phyloP scores from a whole-genome alignment of 2,888 invertebrate genomes.

The Zeuzera pyrina region DNA sequence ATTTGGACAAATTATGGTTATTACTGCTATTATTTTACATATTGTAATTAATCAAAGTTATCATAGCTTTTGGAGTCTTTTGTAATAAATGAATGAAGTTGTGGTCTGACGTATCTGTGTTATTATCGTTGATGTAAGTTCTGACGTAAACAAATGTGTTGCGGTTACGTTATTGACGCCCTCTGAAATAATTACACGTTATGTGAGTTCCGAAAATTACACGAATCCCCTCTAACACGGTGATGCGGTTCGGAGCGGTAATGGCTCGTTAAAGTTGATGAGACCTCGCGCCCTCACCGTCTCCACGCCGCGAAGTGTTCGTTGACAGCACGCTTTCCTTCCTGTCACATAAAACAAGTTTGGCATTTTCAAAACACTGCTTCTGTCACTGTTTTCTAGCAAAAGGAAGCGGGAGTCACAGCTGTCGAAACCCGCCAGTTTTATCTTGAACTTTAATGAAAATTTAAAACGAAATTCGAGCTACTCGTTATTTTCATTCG shows the following conservation, averaged over 20 bases:
- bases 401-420: too few relatives aligned
- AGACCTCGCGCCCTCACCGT: conserved; percentile 45
- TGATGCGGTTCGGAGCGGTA: conserved; percentile 27
- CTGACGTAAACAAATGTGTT: conserved; percentile 44
- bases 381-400: conserved; percentile 3
- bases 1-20: too few relatives aligned
- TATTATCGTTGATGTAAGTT: too few relatives aligned
- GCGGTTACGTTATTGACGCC: conserved; percentile 59
- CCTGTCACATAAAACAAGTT: conserved; percentile 32
- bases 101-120: too few relatives aligned
- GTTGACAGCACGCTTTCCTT: conserved; percentile 35
- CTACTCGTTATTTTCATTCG: too few relatives aligned
- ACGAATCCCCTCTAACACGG: conserved; percentile 36
- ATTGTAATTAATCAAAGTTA: too few relatives aligned
- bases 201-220: conserved; percentile 63
- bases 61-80: too few relatives aligned
- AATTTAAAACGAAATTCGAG: too few relatives aligned
- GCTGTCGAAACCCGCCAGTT: too few relatives aligned
- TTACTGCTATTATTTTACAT: too few relatives aligned
- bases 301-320: conserved; percentile 18
- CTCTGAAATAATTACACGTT: conserved; percentile 66
- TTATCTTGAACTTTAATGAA: too few relatives aligned
- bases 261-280: conserved; percentile 71
- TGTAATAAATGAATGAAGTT: too few relatives aligned
- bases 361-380: conserved; percentile 17